These are phyloP conservation scores for Colossoma macropomum DNA, from an alignment of 2,113 vertebrate species.

Conservation along the genomic window DNA sequence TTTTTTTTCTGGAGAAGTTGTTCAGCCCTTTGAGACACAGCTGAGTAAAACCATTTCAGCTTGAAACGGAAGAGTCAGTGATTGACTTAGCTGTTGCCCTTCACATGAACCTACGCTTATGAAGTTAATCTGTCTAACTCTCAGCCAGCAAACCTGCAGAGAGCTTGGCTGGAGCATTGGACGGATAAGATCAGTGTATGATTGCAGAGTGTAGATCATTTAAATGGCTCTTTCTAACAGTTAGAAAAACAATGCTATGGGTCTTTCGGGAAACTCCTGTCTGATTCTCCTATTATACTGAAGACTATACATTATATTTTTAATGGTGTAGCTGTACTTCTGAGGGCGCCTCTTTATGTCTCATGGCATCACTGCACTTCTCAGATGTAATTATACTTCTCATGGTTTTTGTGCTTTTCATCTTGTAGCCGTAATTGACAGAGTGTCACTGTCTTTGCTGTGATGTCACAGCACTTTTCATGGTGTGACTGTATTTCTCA, in stretches of 20 bases:
- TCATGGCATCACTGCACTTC: too few species aligned
- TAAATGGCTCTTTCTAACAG: background rate
- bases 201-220: background rate
- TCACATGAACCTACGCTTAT: conserved; percentile 21
- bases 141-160: background rate
- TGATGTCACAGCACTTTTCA: too few species aligned
- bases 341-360: background rate
- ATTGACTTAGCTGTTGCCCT: background rate
- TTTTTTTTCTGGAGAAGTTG: background rate
- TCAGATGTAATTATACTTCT: too few species aligned
- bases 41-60: conserved; percentile 11
- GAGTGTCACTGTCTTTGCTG: too few species aligned
- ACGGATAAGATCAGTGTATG: background rate
- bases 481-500: too few species aligned
- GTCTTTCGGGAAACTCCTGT: background rate
- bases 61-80: background rate
- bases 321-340: background rate
- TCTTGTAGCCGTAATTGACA: too few species aligned
- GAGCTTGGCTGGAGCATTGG: background rate
- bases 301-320: background rate
- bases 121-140: conserved; percentile 9
- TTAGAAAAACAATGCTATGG: background rate
- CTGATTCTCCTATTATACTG: background rate
- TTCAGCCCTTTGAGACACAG: conserved; percentile 10
- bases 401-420: too few species aligned